These are phyloP conservation scores for Osmoderma eremita DNA, from an alignment of 2,888 invertebrate genomes.

Conservation along the genomic window DNA sequence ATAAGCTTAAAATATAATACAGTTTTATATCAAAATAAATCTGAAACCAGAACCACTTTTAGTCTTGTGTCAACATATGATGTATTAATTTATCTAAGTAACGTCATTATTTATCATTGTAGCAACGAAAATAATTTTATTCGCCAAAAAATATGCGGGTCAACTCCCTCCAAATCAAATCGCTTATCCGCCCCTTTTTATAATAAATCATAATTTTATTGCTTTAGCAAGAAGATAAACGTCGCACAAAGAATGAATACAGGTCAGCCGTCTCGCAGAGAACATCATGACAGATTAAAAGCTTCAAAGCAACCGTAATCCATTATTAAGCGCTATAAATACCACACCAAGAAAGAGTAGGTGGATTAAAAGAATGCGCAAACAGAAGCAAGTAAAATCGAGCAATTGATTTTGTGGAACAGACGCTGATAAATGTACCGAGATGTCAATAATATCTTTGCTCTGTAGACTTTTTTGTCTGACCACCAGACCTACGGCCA, in stretches of 20 bases:
- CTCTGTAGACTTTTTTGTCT: constrained; percentile 29
- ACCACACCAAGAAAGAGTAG: constrained; percentile 14
- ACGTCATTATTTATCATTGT: too few species aligned
- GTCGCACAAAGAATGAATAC: constrained; percentile 21
- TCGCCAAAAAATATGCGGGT: background rate
- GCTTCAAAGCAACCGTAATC: constrained; percentile 27
- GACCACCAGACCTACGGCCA: background rate
- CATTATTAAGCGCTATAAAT: constrained; percentile 25
- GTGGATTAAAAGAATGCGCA: background rate
- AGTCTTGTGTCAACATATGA: too few species aligned
- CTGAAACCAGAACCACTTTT: too few species aligned
- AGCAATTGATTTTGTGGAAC: constrained; percentile 41
- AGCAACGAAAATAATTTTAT: background rate
- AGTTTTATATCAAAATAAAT: too few species aligned
- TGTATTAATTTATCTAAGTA: background rate
- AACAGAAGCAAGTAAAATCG: constrained; percentile 5
- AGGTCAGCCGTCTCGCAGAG: constrained; percentile 8
- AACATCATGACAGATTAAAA: constrained; percentile 23
- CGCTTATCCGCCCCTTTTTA: background rate
- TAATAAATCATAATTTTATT: constrained; percentile 24
- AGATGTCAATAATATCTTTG: constrained; percentile 45
- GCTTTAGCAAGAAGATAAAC: background rate
- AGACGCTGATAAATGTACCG: constrained; percentile 44
- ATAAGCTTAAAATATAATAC: too few species aligned
- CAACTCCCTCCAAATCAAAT: too few species aligned